These are phyloP conservation scores for Perithous albicinctus DNA, from an alignment of 2,888 invertebrate species.

Conservation along the genomic window DNA sequence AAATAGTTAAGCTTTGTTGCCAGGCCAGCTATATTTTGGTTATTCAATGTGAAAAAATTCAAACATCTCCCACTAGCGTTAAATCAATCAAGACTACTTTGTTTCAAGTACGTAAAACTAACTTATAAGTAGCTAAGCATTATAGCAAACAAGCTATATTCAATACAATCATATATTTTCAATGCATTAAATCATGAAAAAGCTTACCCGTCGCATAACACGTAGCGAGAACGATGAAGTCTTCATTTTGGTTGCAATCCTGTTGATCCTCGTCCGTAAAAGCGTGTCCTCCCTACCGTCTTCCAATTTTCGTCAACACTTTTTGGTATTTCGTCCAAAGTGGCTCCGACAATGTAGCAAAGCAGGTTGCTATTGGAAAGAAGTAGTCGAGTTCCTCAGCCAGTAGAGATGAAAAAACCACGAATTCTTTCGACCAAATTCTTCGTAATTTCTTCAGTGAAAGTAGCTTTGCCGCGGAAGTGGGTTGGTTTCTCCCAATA, in stretches of 20 bases:
- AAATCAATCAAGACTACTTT: too few species aligned
- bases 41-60: too few species aligned
- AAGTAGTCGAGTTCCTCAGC: constrained; percentile 7
- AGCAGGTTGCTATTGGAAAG: neutral
- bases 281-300: constrained; percentile 43
- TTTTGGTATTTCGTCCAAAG: constrained; percentile 15
- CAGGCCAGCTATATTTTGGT: too few species aligned
- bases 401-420: constrained; percentile 12
- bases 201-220: constrained; percentile 92
- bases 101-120: neutral
- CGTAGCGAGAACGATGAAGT: constrained; percentile 92
- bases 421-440: constrained; percentile 23
- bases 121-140: neutral
- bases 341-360: neutral
- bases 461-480: constrained; percentile 33
- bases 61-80: too few species aligned
- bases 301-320: neutral
- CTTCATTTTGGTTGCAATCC: constrained; percentile 88
- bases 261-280: constrained; percentile 65
- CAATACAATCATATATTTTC: neutral
- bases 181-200: constrained; percentile 31
- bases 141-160: neutral
- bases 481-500: constrained; percentile 60
- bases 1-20: too few species aligned
- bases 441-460: neutral